phyloP scores from a whole-genome alignment of 2,113 vertebrate species.

The Pluvialis apricaria region DNA sequence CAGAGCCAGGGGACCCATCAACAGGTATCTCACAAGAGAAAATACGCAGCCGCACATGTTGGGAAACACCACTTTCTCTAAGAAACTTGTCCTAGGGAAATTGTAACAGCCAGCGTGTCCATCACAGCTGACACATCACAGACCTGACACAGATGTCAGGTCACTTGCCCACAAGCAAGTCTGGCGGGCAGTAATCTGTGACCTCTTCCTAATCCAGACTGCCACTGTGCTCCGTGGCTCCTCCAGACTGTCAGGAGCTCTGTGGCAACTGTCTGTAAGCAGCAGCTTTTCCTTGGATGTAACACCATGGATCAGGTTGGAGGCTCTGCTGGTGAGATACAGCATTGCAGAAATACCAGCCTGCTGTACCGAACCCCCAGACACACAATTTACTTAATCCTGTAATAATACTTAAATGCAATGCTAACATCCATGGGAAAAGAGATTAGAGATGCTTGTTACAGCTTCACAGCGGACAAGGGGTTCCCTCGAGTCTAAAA shows the following conservation, averaged over 20 bases:
- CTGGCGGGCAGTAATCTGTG: not conserved
- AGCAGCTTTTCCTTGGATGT: not conserved
- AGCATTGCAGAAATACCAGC: not conserved
- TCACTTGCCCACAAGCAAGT: not conserved
- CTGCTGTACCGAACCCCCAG: not conserved
- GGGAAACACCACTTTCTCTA: not conserved
- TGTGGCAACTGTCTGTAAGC: not conserved
- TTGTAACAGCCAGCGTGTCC: fast-evolving
- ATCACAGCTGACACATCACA: not conserved
- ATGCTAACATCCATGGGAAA: not conserved
- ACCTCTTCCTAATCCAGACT: not conserved
- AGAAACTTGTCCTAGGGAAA: not conserved
- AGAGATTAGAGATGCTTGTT: not conserved
- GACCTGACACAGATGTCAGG: fast-evolving
- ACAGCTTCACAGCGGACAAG: not conserved
- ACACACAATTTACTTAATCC: not conserved
- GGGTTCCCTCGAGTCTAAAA: not conserved
- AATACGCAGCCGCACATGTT: not conserved
- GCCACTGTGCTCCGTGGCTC: not conserved
- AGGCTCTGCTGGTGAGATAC: not conserved
- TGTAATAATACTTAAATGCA: not conserved
- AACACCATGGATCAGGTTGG: not conserved
- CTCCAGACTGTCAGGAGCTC: not conserved
- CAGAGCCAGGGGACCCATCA: not conserved
- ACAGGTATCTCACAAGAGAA: not conserved